A percentile compares a stretch with the other conserved stretches of the same genome.
Evolutionary conservation across 2,888 invertebrate species (phyloP).

Genomic region (Galerucella pusilla): DNA sequence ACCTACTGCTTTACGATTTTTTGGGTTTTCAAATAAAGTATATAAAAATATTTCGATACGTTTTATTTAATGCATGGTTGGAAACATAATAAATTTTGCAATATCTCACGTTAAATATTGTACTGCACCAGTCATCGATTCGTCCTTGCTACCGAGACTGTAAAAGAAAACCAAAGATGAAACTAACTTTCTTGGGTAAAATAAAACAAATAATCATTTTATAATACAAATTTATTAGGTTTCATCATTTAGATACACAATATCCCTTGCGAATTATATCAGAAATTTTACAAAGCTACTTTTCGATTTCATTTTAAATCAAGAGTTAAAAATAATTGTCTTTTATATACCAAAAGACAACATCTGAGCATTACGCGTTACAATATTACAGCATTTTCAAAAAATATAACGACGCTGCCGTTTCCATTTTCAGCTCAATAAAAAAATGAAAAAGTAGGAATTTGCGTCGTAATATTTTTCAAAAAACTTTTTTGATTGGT

Average conservation of each 20-base stretch:
- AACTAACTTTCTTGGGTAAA: background rate
- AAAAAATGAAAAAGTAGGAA: background rate
- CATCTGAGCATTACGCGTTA: constrained; percentile 63
- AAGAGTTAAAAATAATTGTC: constrained; percentile 56
- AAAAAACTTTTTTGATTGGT: constrained; percentile 55
- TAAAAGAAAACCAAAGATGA: background rate
- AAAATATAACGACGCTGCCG: constrained; percentile 40
- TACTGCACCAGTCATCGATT: too few species aligned
- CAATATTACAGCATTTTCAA: constrained; percentile 59
- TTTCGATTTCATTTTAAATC: constrained; percentile 53
- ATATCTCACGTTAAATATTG: too few species aligned
- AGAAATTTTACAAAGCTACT: constrained; percentile 78
- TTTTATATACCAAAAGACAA: constrained; percentile 53
- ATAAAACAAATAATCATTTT: constrained; percentile 49
- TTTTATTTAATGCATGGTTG: too few species aligned
- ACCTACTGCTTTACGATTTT: too few species aligned
- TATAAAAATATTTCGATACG: too few species aligned
- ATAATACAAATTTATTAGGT: constrained; percentile 78
- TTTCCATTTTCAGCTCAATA: background rate
- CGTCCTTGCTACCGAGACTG: too few species aligned
- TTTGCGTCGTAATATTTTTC: constrained; percentile 33
- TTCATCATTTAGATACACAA: constrained; percentile 75
- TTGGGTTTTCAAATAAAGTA: too few species aligned
- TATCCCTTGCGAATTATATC: constrained; percentile 74
- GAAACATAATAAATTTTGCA: too few species aligned